Evolutionary conservation across 2,797 vertebrate genomes (phyloP), one percentile per base, ranked within the genome.

Genomic region (Dendrocincla tyrannina): DNA sequence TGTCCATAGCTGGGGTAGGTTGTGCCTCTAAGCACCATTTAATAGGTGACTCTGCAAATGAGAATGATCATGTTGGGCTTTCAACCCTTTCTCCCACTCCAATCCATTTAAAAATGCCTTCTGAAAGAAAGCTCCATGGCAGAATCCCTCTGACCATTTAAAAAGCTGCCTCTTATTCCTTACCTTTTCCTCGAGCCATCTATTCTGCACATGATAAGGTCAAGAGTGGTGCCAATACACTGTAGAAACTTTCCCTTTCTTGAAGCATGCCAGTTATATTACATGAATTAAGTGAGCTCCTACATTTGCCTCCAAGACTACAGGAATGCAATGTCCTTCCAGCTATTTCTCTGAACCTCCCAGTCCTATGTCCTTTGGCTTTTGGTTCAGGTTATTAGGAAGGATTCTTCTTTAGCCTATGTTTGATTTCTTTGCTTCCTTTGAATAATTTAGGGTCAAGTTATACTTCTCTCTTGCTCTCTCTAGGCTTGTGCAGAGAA

Each of bases 381-480:
- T 92, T 91, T 74, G 42, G 44, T 81, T 93, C 49, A n/a, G 79
- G 46, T 59, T 60, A 70, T 81, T 84, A 91, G 64, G 53, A 85
- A 72, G 33, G 77, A 82, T 85, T 85, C 23, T 85, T 88, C 72
- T 85, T 86, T 88, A 83, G 72, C 44, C 67, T 86, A 5, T 42
- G 69, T 92, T 93, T 83, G 86, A 81, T 86, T 93, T 94, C 81
- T 88, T 91, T 81, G 49, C 60, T 79, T 92, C 52, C 52, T 91
- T 72, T 82, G 59, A 86, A 79, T 79, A 91, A 89, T 81, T 86
- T 46, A 75, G 33, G 86, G 56, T 85, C 87, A 84, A 81, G 35
- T 76, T 68, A 70, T 62, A 79, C 28, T 81, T 93, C 69, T 92
- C 59, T 92, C 39, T 60, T 25, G 30, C 24, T 55, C 14, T 64